Base-by-base conservation (phyloP, 2,888 invertebrate species). In the Charanyca ferruginea region DNA sequence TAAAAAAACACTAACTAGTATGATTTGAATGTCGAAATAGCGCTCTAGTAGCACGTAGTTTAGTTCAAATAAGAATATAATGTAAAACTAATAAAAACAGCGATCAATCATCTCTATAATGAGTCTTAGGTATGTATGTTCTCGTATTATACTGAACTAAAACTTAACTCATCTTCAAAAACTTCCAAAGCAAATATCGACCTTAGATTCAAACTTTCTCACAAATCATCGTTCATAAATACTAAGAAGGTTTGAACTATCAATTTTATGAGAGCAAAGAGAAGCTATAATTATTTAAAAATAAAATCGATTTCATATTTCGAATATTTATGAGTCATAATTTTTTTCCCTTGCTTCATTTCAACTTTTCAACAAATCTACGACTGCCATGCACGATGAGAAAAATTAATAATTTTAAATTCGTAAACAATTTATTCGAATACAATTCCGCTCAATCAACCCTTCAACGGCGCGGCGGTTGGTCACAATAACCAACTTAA, bases 361-460 rank as follows among this genome's bases (percentile, higher is more conserved):
- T 55, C 41, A 55, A 52, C 7, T 32, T 47, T 42, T 51, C 59
- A 59, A 1, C 49, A 20, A 44, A 32, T n/a, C 35, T 23, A 25
- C n/a, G 1, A 9, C 32, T 35, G 22, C n/a, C 7, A 51, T 20
- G 23, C 9, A 13, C 0, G 51, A 59, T 0, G 42, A 60, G 38
- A 38, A 42, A 9, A 44, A 7, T 25, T 61, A 16, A 8, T 3
- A 8, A 23, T 38, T 44, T 57, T 42, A 3, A 55, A 60, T 48
- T 60, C 11, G 22, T 25, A 59, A 73, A 52, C 55, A 61, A 53
- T 62, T 73, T 66, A 65, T 52, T 66, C 48, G 42, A 7, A 67
- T 73, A 48, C 45, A 47, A 48, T 73, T 81, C 68, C 61, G 63
- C 65, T 77, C 72, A 74, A 74, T 81, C 78, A 84, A 83, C 77